These are phyloP conservation scores for Anarrhichthys ocellatus DNA, from an alignment of 2,113 vertebrate species.

Conservation along the genomic window DNA sequence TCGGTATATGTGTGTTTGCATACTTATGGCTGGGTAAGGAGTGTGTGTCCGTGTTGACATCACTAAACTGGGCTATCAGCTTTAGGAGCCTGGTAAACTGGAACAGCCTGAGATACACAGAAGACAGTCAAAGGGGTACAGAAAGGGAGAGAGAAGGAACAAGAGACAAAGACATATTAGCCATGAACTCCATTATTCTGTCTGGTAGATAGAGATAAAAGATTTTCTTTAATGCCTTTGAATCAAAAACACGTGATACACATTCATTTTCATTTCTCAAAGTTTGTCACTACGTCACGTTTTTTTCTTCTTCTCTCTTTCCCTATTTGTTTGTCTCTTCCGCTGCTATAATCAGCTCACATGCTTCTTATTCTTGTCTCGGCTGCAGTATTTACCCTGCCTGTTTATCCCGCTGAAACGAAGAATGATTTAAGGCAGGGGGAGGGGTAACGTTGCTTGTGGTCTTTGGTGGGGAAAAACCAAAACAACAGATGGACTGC, in stretches of 20 bases:
- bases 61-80: constrained; percentile 71
- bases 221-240: not conserved
- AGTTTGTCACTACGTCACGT: not conserved
- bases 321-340: constrained; percentile 15
- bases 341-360: constrained; percentile 40
- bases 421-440: constrained; percentile 51
- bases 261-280: not conserved
- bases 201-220: not conserved
- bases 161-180: not conserved
- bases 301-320: not conserved
- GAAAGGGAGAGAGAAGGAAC: constrained; percentile 21
- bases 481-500: constrained; percentile 87
- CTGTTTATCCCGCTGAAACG: constrained; percentile 56
- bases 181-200: constrained; percentile 7
- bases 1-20: constrained; percentile 39
- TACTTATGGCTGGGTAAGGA: constrained; percentile 23
- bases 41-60: constrained; percentile 65
- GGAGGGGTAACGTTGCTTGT: constrained; percentile 40
- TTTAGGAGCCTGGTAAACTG: constrained; percentile 73
- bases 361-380: constrained; percentile 4
- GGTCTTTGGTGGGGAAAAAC: constrained; percentile 58
- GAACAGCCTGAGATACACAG: constrained; percentile 54
- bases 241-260: not conserved
- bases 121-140: constrained; percentile 49
- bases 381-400: constrained; percentile 36